Conservation (phyloP, 2,113 vertebrate genomes). For the Pipa parva region DNA sequence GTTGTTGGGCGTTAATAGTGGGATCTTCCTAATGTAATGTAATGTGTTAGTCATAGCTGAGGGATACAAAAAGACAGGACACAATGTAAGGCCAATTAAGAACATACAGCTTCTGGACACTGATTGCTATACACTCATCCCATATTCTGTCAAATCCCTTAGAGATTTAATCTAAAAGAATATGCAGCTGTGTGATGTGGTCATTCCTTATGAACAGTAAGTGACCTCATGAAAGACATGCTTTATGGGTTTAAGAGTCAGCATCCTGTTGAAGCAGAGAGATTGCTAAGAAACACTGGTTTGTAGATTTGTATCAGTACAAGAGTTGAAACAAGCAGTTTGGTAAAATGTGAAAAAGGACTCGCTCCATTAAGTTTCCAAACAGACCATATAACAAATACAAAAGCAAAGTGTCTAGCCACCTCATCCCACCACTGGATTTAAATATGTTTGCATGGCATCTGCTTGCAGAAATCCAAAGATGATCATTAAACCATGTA, state of each 20-base stretch:
- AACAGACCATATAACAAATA: no score
- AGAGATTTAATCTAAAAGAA: not conserved
- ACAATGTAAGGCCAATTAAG: not conserved
- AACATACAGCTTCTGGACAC: not conserved
- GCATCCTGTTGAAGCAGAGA: not conserved
- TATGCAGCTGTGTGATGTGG: not conserved
- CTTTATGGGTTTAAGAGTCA: not conserved
- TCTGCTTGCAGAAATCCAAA: no score
- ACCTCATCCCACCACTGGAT: no score
- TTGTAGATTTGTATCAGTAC: no score
- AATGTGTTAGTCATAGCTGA: not conserved
- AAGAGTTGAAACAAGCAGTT: no score
- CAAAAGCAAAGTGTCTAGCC: no score
- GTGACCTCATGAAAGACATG: conserved; percentile 1
- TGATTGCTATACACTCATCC: not conserved
- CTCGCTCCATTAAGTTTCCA: no score
- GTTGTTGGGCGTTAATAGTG: not conserved
- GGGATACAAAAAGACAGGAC: not conserved
- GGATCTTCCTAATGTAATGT: not conserved
- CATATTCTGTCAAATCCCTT: not conserved
- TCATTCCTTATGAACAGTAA: not conserved
- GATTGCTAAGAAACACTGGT: not conserved
- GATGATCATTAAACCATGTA: no score
- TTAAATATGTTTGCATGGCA: no score
- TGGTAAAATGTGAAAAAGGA: not conserved